Conservation (phyloP, 2,113 vertebrate species). For the Petaurus breviceps region DNA sequence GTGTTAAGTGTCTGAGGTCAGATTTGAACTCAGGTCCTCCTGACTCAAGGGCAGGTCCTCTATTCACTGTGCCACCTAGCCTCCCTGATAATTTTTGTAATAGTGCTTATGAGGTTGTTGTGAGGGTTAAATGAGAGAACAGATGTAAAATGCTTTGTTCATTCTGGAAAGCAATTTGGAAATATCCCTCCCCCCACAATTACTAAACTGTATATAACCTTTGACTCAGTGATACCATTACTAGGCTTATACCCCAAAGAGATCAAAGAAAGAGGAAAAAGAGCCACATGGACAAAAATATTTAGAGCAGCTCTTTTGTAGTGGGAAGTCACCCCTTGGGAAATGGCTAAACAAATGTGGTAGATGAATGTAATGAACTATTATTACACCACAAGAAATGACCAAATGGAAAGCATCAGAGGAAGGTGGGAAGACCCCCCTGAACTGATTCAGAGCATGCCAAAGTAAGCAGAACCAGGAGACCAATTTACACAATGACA, state of each 20-base stretch:
- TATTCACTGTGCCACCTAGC: too few species aligned
- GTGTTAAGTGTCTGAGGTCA: too few species aligned
- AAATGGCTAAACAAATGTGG: not conserved
- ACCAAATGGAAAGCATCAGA: not conserved
- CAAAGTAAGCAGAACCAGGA: not conserved
- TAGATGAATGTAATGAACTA: not conserved
- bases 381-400: not conserved
- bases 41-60: too few species aligned
- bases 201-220: not conserved
- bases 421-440: not conserved
- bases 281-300: not conserved
- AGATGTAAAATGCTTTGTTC: not conserved
- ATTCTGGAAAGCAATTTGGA: not conserved
- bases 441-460: not conserved
- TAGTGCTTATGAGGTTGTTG: not conserved
- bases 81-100: not conserved
- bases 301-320: not conserved
- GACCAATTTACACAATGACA: not conserved
- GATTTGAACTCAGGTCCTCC: too few species aligned
- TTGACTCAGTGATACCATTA: not conserved
- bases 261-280: not conserved
- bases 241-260: not conserved
- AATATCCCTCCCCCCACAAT: not conserved
- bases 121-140: not conserved
- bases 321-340: not conserved